These are phyloP conservation scores for Chrosomus eos DNA, from an alignment of 2,797 vertebrate genomes.

Conservation along the genomic window DNA sequence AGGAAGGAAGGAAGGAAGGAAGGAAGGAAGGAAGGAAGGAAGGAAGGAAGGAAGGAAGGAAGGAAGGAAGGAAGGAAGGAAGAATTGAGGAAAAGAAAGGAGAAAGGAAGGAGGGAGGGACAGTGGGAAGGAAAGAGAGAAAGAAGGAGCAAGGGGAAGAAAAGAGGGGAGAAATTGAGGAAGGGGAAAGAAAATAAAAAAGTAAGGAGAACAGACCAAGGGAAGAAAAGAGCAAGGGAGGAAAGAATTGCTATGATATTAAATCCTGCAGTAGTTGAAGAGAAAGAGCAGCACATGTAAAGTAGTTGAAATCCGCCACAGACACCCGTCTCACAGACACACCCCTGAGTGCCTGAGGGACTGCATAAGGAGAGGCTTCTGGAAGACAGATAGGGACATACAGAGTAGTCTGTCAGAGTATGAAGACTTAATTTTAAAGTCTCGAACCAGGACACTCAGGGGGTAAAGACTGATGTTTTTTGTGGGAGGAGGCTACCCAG, in stretches of 20 bases:
- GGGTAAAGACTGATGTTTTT: background rate
- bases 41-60: background rate
- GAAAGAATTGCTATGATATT: background rate
- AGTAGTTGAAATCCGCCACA: constrained; percentile 51
- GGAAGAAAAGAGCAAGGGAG: background rate
- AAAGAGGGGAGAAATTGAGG: background rate
- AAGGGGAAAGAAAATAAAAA: background rate
- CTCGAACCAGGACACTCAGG: constrained; percentile 4
- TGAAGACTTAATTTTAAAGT: background rate
- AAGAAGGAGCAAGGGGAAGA: too few relatives aligned
- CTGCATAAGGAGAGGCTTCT: background rate
- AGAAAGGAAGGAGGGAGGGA: background rate
- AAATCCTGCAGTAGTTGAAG: constrained; percentile 50
- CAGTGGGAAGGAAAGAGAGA: background rate
- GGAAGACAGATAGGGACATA: background rate
- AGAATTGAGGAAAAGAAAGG: background rate
- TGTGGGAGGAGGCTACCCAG: background rate
- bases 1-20: background rate
- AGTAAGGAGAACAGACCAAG: background rate
- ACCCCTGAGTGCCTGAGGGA: constrained; percentile 60
- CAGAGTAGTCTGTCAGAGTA: background rate
- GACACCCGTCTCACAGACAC: constrained; percentile 67
- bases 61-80: background rate
- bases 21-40: background rate
- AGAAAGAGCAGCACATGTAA: constrained; percentile 46